Evolutionary conservation across 2,888 invertebrate species (phyloP).

Genomic region (Ceriagrion tenellum): DNA sequence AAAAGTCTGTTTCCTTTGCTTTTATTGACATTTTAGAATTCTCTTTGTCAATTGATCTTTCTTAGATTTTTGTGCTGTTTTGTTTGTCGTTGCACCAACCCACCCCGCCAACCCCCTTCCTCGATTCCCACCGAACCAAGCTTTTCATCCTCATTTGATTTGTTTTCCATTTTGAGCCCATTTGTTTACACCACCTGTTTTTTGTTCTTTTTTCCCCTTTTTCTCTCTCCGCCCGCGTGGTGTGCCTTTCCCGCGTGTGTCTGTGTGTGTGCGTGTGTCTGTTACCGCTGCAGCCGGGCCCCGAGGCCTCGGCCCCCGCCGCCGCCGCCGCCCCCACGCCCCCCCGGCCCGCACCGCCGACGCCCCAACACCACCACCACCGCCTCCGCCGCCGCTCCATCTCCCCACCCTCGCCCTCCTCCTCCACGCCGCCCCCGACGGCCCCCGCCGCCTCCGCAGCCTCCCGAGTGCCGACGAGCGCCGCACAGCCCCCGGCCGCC

Average conservation of each 20-base stretch:
- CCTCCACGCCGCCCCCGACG: not conserved
- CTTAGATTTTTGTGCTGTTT: conserved; percentile 18
- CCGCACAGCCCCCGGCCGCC: not conserved
- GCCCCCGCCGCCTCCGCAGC: not conserved
- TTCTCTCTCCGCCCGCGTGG: not conserved
- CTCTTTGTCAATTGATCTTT: no score
- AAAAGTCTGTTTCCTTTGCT: no score
- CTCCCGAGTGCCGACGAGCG: not conserved
- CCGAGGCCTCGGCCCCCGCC: not conserved
- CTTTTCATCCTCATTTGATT: not conserved
- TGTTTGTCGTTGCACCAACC: not conserved
- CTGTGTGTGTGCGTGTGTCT: not conserved
- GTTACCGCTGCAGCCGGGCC: not conserved
- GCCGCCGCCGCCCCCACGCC: not conserved
- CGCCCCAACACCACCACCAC: not conserved
- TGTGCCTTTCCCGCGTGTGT: not conserved
- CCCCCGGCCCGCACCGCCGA: not conserved
- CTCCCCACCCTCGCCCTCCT: not conserved
- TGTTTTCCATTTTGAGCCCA: not conserved
- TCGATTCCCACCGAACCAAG: not conserved
- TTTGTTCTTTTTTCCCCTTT: not conserved
- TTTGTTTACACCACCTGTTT: not conserved
- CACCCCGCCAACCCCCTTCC: not conserved
- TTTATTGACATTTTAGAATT: no score
- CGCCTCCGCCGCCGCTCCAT: not conserved